phyloP scores from a whole-genome alignment of 2,113 vertebrate genomes.

The Clarias macrocephalus region DNA sequence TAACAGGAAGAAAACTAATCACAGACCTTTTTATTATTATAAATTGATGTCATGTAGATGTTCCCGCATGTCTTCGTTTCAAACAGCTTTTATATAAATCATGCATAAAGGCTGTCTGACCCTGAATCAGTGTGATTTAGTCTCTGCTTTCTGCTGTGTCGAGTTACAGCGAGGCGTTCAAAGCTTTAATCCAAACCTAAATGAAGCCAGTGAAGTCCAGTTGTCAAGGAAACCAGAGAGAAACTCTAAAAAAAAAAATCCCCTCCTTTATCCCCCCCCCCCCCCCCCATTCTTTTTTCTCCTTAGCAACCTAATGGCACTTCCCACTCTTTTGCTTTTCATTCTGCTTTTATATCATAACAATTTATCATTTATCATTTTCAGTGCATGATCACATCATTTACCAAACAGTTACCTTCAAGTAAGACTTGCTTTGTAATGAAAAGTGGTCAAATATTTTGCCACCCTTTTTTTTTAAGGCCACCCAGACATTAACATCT shows the following conservation, averaged over 20 bases:
- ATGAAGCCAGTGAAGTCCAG: conserved; percentile 62
- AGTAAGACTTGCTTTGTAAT: background rate
- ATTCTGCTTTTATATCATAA: background rate
- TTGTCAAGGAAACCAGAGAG: conserved; percentile 72
- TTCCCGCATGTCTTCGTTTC: background rate
- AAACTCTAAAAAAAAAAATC: conserved; percentile 64
- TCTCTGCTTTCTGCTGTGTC: conserved; percentile 8
- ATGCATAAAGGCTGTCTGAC: background rate
- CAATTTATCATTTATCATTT: conserved; percentile 4
- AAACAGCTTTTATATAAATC: background rate
- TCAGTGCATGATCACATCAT: background rate
- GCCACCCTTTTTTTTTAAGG: background rate
- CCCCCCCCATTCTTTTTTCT: background rate
- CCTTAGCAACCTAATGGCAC: conserved; percentile 14
- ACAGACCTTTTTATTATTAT: background rate
- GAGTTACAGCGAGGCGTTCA: conserved; percentile 46
- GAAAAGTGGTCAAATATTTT: background rate
- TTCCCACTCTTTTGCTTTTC: conserved; percentile 4
- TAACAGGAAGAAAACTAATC: background rate
- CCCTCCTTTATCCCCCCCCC: background rate
- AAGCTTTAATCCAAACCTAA: conserved; percentile 66
- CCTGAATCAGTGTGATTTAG: background rate
- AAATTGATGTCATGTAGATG: background rate
- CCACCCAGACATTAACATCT: background rate
- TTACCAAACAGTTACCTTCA: background rate